These are phyloP conservation scores for Saccopteryx leptura DNA, from an alignment of 2,113 vertebrate species.

Conservation along the genomic window DNA sequence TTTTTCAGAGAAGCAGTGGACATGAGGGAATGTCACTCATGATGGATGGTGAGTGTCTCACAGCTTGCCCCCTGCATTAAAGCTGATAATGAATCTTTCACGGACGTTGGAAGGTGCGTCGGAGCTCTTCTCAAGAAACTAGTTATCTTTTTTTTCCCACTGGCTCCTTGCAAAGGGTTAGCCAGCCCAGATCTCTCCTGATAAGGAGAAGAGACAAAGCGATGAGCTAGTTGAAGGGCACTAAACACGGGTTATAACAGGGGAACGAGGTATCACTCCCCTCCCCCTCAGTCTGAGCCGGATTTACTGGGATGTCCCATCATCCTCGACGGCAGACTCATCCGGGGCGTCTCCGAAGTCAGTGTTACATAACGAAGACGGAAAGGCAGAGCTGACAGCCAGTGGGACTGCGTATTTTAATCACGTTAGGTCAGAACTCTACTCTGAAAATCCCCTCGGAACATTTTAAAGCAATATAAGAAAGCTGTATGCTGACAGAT, in stretches of 20 bases:
- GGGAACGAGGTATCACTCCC: neutral
- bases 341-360: neutral
- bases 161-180: neutral
- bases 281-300: neutral
- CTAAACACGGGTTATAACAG: neutral
- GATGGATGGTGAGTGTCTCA: constrained; percentile 26
- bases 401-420: neutral
- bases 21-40: neutral
- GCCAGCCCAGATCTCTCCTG: neutral
- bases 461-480: neutral
- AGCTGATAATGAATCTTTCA: neutral
- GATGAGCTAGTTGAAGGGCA: neutral
- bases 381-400: neutral
- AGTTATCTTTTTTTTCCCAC: constrained; percentile 61
- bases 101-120: neutral
- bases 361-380: neutral
- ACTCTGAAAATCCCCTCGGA: neutral
- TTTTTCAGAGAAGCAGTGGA: constrained; percentile 8
- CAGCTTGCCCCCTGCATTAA: neutral
- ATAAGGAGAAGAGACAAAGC: neutral
- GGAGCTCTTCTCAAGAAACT: neutral
- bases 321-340: neutral
- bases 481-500: neutral
- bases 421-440: neutral
- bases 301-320: neutral